Evolutionary conservation across 1,140 invertebrate species (phyloP).

Genomic region (Drosophila fuyamai): DNA sequence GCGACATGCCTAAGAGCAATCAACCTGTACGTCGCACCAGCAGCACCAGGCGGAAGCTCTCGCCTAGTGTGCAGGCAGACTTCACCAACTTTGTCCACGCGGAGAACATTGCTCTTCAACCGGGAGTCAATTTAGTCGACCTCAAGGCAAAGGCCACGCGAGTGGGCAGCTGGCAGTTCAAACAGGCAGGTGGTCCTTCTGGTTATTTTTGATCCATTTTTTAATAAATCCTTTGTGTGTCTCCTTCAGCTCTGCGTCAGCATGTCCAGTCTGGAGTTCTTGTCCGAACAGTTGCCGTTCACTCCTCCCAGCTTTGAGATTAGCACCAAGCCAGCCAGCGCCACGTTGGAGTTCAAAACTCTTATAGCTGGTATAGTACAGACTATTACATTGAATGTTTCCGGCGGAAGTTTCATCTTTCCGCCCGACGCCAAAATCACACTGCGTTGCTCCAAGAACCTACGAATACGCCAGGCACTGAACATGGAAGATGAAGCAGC

Average conservation of each 20-base stretch:
- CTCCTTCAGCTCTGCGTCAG: slow-evolving; percentile 59
- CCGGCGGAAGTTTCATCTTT: slow-evolving; percentile 88
- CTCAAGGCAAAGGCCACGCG: slow-evolving; percentile 87
- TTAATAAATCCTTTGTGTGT: neutral
- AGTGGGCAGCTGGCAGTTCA: slow-evolving; percentile 82
- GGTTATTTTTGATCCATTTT: neutral
- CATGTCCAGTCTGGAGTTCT: slow-evolving; percentile 87
- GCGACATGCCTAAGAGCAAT: slow-evolving; percentile 86
- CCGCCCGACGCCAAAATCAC: slow-evolving; percentile 86
- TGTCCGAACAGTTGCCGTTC: slow-evolving; percentile 86
- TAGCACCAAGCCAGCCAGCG: slow-evolving; percentile 85
- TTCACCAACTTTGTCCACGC: slow-evolving; percentile 87
- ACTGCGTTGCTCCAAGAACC: slow-evolving; percentile 86
- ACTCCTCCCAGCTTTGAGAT: slow-evolving; percentile 84
- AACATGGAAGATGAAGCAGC: neutral
- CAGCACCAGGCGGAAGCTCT: slow-evolving; percentile 85
- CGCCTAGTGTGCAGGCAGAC: slow-evolving; percentile 87
- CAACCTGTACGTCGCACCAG: slow-evolving; percentile 77
- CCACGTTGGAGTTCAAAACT: slow-evolving; percentile 85
- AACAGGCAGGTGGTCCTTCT: slow-evolving; percentile 53
- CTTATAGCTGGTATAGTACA: slow-evolving; percentile 90
- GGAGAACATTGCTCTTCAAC: slow-evolving; percentile 86
- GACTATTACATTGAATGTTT: slow-evolving; percentile 88
- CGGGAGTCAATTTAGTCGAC: slow-evolving; percentile 90
- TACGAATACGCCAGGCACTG: slow-evolving; percentile 84